Evolutionary conservation across 92 coral and sea anemone species (phyloP).

Genomic region (Palythoa caribaeorum): DNA sequence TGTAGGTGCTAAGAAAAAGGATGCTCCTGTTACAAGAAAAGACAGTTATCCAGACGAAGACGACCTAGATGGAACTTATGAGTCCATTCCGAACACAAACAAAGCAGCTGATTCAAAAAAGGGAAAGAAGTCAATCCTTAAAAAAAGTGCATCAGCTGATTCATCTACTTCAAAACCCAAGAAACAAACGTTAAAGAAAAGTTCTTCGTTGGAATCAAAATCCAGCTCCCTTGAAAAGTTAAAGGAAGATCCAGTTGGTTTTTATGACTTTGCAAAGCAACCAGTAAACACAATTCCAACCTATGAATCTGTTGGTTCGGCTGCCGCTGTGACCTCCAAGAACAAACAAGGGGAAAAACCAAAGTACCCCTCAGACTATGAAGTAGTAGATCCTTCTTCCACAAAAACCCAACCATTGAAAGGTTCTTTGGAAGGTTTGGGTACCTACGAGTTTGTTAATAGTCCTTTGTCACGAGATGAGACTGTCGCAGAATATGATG

Average conservation of each 20-base stretch:
- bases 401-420: not conserved
- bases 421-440: not conserved
- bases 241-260: conserved; percentile 13
- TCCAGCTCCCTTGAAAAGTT: not conserved
- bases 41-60: conserved; percentile 16
- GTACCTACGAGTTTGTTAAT: not conserved
- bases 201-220: not conserved
- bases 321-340: not conserved
- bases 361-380: not conserved
- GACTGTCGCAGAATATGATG: conserved; percentile 3
- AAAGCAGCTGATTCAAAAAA: not conserved
- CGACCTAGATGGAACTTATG: conserved; percentile 21
- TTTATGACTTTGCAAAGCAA: conserved; percentile 31
- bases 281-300: conserved; percentile 5
- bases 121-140: not conserved
- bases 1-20: not conserved
- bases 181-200: conserved; percentile 18
- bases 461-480: not conserved
- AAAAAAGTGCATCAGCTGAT: conserved; percentile 23
- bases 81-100: not conserved
- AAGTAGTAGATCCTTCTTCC: conserved; percentile 3
- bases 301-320: conserved; percentile 9
- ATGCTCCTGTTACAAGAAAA: not conserved
- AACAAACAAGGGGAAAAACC: not conserved
- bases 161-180: conserved; percentile 12